Conservation (phyloP, 2,113 vertebrate species). For the Lepisosteus osseus region DNA sequence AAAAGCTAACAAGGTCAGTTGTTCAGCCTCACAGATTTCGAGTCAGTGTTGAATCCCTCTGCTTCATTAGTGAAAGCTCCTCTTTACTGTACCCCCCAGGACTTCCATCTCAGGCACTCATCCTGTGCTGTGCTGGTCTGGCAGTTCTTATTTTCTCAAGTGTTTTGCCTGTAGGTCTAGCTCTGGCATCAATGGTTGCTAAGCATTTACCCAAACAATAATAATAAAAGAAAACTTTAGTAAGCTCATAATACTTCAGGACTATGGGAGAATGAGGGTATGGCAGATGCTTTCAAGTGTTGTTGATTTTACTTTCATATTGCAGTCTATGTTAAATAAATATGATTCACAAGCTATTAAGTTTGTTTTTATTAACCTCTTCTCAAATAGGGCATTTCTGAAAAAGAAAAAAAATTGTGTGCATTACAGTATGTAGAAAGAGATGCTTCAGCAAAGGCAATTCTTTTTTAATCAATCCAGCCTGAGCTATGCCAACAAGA, state of each 20-base stretch:
- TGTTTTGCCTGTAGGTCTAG: constrained; percentile 9
- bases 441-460: no score
- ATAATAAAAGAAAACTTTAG: neutral
- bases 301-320: neutral
- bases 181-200: constrained; percentile 12
- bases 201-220: constrained; percentile 7
- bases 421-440: no score
- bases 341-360: neutral
- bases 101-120: neutral
- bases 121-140: neutral
- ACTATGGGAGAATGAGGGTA: neutral
- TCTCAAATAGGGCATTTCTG: neutral
- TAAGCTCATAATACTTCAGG: neutral
- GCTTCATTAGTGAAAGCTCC: neutral
- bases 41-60: neutral
- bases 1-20: neutral
- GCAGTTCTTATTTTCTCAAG: neutral
- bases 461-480: no score
- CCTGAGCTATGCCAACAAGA: no score
- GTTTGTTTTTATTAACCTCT: neutral
- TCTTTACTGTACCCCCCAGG: neutral
- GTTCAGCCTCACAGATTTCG: neutral
- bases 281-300: neutral
- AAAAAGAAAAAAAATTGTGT: no score
- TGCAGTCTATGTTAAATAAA: neutral